Evolutionary conservation across 2,113 vertebrate species (phyloP), one percentile per base, ranked within the genome.

Genomic region (Neogobius melanostomus): DNA sequence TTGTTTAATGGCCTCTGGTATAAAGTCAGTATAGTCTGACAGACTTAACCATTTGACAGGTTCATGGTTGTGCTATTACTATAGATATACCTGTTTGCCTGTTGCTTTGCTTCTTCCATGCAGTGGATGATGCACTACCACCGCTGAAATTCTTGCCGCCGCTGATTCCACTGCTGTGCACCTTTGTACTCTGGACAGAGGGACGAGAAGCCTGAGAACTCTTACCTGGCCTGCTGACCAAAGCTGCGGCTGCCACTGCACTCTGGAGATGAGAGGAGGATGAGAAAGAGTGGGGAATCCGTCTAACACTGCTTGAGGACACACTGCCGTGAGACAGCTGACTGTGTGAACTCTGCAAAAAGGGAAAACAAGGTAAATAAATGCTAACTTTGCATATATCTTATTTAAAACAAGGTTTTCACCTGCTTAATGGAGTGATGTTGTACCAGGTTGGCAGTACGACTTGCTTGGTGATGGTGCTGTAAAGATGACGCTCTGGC

Each of bases 251-350:
- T 8, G 91, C 92, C 70, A 93, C 77, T 8, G 95, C 79, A 2
- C 93, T 97, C 92, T 97, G 95, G 83, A 98, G 92, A 91, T 98
- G 98, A 72, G 95, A 94, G n/a, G 96, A 94, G 77, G 93, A 93
- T 79, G 95, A 96, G 87, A 98, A 99, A 7, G 95, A 89, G 89
- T 97, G 97, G 89, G 96, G 88, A 77, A 96, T 87, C 0, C 93
- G 93, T 17, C 95, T 91, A 7, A 95, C 74, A 45, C 86, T 88
- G 1, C 92, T 59, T 1, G 94, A 85, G 48, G 93, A 82, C 14
- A 90, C 66, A 66, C 90, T 74, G 42, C 94, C 90, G 67, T 95
- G 94, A 79, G 95, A 94, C 85, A 96, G 92, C 91, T 96, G 96
- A 79, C 94, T 93, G 52, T 89, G 85, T 68, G 94, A 91, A 85